These are phyloP conservation scores for Collichthys lucidus DNA, from an alignment of 2,113 vertebrate species.

Conservation along the genomic window DNA sequence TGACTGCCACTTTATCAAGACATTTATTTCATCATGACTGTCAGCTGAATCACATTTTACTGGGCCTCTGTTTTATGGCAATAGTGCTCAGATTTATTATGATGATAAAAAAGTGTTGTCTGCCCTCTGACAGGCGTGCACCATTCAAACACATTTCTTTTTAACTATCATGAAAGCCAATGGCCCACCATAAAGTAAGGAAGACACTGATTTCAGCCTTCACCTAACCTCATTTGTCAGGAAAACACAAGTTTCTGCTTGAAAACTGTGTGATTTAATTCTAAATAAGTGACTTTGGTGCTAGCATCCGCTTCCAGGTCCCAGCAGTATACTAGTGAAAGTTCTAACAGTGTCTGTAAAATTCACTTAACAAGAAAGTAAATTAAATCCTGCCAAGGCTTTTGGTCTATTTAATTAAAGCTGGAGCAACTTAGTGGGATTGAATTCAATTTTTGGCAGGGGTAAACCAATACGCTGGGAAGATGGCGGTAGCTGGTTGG, in stretches of 20 bases:
- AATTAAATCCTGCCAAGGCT: conserved; percentile 74
- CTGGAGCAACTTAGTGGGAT: conserved; percentile 74
- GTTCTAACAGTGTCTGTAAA: conserved; percentile 58
- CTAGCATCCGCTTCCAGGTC: conserved; percentile 19
- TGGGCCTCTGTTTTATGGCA: conserved; percentile 64
- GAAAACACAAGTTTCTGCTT: conserved; percentile 20
- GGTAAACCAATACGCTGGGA: conserved; percentile 71
- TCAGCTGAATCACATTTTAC: conserved; percentile 73
- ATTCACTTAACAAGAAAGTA: conserved; percentile 70
- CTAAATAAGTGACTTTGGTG: background rate
- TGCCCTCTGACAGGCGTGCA: conserved; percentile 49
- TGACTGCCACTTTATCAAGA: conserved; percentile 72
- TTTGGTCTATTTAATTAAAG: conserved; percentile 81
- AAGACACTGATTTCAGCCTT: conserved; percentile 36
- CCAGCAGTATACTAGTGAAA: conserved; percentile 38
- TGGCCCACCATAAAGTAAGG: conserved; percentile 46
- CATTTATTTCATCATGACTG: conserved; percentile 77
- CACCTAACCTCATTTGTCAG: conserved; percentile 17
- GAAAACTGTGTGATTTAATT: conserved; percentile 13
- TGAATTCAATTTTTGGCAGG: conserved; percentile 81
- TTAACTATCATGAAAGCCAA: conserved; percentile 21
- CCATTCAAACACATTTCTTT: conserved; percentile 50
- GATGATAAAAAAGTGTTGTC: conserved; percentile 72
- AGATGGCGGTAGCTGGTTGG: conserved; percentile 44
- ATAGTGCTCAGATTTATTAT: conserved; percentile 73